phyloP scores from a whole-genome alignment of 2,888 invertebrate genomes.

The Oscheius onirici region DNA sequence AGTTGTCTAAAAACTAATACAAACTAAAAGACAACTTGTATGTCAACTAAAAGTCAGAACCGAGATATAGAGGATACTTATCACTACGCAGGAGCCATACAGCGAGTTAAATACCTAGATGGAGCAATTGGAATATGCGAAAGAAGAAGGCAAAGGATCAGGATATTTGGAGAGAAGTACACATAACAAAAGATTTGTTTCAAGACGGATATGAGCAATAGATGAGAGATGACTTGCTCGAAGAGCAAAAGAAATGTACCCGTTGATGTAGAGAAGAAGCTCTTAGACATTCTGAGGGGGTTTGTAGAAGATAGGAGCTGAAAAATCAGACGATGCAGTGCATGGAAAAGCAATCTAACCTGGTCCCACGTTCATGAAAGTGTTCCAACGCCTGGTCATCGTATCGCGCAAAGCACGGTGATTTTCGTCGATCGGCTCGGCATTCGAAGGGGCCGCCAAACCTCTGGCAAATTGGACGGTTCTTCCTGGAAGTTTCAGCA shows the following conservation, averaged over 20 bases:
- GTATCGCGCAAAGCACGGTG: not conserved
- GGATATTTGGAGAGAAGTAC: not conserved
- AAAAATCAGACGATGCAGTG: too few relatives aligned
- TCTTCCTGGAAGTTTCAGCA: conserved; percentile 30
- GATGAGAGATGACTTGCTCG: not conserved
- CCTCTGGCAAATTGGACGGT: conserved; percentile 28
- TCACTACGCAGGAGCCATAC: not conserved
- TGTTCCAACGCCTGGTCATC: conserved; percentile 5
- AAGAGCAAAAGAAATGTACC: not conserved
- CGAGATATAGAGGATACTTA: not conserved
- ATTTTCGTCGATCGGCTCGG: conserved; percentile 9
- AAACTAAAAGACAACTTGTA: not conserved
- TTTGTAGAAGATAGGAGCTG: conserved; percentile 1
- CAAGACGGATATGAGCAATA: conserved; percentile 16
- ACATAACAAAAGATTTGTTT: not conserved
- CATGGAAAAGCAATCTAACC: too few relatives aligned
- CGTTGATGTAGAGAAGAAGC: not conserved
- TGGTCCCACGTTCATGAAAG: not conserved
- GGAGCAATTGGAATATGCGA: not conserved
- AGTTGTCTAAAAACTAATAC: not conserved
- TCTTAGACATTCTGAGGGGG: conserved; percentile 11
- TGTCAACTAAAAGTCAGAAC: conserved; percentile 1
- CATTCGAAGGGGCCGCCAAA: conserved; percentile 6
- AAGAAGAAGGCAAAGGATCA: not conserved
- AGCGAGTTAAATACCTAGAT: not conserved